These are phyloP conservation scores for Chaetodon trifascialis DNA, from an alignment of 2,113 vertebrate genomes.

Conservation along the genomic window DNA sequence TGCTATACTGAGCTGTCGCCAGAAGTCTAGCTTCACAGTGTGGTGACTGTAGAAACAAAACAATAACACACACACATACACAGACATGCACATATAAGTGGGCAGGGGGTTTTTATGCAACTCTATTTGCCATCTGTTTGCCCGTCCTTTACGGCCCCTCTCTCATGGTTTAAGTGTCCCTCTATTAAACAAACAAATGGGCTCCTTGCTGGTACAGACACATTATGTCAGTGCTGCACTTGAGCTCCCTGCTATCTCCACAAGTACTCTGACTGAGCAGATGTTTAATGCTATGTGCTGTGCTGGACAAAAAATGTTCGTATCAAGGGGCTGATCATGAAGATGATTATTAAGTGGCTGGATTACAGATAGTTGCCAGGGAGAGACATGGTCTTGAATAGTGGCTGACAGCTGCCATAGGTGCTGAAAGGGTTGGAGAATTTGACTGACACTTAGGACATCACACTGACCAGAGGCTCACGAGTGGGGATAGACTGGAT, in stretches of 20 bases:
- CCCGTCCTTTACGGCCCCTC: conserved; percentile 7
- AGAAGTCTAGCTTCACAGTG: conserved; percentile 33
- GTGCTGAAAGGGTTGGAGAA: conserved; percentile 61
- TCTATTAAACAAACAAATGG: conserved; percentile 33
- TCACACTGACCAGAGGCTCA: conserved; percentile 55
- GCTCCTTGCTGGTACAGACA: conserved; percentile 5
- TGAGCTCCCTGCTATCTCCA: conserved; percentile 28
- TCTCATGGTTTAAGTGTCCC: conserved; percentile 24
- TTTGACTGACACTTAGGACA: conserved; percentile 65
- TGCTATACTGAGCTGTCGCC: conserved; percentile 54
- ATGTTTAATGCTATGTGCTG: conserved; percentile 5
- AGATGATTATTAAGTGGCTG: conserved; percentile 67
- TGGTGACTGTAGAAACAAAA: conserved; percentile 29
- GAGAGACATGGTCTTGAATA: conserved; percentile 40
- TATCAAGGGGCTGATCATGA: conserved; percentile 34
- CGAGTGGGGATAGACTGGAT: conserved; percentile 32
- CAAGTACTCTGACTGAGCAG: conserved; percentile 15
- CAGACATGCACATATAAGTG: neutral
- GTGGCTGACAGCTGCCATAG: conserved; percentile 73
- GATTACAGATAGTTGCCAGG: conserved; percentile 53
- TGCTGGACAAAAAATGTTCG: conserved; percentile 23
- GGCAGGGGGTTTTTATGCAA: neutral
- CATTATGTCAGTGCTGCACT: conserved; percentile 6
- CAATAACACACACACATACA: conserved; percentile 2
- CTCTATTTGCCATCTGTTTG: conserved; percentile 26